phyloP scores from a whole-genome alignment of 2,113 vertebrate species.

The Cryptoleucopteryx plumbea region DNA sequence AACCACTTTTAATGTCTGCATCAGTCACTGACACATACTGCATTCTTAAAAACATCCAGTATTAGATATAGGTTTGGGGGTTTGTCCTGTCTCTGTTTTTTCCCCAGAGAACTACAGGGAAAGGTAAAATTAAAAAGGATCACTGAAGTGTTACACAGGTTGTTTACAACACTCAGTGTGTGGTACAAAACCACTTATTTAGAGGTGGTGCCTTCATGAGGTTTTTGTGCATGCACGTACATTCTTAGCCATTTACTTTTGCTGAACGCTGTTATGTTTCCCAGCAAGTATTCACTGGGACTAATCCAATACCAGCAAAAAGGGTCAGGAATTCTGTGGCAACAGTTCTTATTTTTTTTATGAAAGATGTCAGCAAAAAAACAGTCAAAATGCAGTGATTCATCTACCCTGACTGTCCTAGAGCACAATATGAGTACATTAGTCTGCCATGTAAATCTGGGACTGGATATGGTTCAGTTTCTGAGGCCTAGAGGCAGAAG shows the following conservation, averaged over 20 bases:
- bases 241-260: background rate
- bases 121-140: background rate
- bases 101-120: background rate
- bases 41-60: background rate
- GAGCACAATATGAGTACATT: background rate
- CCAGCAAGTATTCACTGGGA: constrained; percentile 10
- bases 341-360: constrained; percentile 1
- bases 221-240: background rate
- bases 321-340: constrained; percentile 23
- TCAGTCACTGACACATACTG: background rate
- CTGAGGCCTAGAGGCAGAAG: constrained; percentile 28
- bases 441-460: constrained; percentile 27
- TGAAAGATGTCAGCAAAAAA: constrained; percentile 3
- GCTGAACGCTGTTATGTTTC: background rate
- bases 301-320: constrained; percentile 47
- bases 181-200: background rate
- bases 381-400: constrained; percentile 25
- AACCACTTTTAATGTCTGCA: background rate
- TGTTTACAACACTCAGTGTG: background rate
- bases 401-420: constrained; percentile 8
- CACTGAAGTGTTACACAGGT: background rate
- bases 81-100: background rate
- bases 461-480: constrained; percentile 17
- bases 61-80: background rate
- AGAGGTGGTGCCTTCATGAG: background rate